Evolutionary conservation across 53 echinoderm and acorn worm species (phyloP), one percentile per base, ranked within the genome.

Genomic region (Temnopleurus reevesii): DNA sequence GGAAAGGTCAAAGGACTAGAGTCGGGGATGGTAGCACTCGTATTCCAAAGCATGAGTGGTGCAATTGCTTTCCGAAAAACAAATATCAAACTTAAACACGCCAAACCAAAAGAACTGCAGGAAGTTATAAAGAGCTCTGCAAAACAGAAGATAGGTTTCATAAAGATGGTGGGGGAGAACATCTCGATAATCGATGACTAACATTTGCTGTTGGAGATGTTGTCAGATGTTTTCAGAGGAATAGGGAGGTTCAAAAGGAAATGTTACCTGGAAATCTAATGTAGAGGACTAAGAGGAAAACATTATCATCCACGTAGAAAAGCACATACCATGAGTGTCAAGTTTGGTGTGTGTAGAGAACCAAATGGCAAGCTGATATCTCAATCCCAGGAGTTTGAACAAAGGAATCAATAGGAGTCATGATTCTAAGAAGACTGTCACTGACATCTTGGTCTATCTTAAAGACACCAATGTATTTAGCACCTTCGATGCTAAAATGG

Each of bases 401-500:
- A 38, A 33, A 55, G 60, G 53, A 17, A 51, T 89, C 18, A 6
- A 59, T 34, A 47, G 92, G 51, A 92, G 91, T 79, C 91, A 91
- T 49, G 81, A 91, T 76, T 91, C 89, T 31, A 93, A 91, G 93
- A 46, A 65, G 51, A 84, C 91, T n/a, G 59, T 91, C 27, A 89
- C 91, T 3, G 91, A 89, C 61, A 80, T 94, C 46, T 81, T 91
- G 19, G 80, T 86, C 10, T 81, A 91, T 25, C 64, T 94, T 64
- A 89, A 45, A 29, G 92, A 91, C 77, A 91, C 94, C 45, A 76
- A 85, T 35, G 81, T 91, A 8, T 94, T 94, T 27, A 89, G 90
- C 55, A 92, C 92, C 30, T 89, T 93, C 25, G 94, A 93, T 89
- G 91, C 94, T 33, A 91, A 81, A 89, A 91, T 89, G 91, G 90